Conservation (phyloP, 2,113 vertebrate species). For the Gorsachius goisagi region DNA sequence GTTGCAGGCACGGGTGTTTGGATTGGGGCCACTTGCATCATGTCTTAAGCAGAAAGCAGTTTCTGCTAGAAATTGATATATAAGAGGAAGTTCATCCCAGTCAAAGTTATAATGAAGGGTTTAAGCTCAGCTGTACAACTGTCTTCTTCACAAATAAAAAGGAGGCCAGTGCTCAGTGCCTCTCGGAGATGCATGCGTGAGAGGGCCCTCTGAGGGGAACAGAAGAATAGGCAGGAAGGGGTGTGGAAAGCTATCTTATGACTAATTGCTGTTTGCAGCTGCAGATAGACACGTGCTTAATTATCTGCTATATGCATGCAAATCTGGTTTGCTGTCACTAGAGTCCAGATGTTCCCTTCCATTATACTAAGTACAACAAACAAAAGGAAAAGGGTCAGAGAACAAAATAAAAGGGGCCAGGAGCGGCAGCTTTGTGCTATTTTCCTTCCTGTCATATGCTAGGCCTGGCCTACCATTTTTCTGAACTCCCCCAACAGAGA, state of each 20-base stretch:
- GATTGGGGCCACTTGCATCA: background rate
- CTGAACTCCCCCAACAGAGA: fast-evolving
- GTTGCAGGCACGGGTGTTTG: background rate
- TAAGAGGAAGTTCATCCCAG: background rate
- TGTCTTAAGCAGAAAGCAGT: background rate
- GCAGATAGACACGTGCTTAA: slow-evolving; percentile 51
- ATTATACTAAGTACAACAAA: background rate
- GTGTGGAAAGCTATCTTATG: slow-evolving; percentile 27
- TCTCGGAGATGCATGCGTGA: background rate
- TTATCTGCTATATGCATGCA: slow-evolving; percentile 47
- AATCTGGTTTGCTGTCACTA: slow-evolving; percentile 25
- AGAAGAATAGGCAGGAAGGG: slow-evolving; percentile 23
- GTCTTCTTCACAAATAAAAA: background rate
- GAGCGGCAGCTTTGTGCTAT: background rate
- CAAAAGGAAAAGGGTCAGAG: background rate
- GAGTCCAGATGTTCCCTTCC: slow-evolving; percentile 51
- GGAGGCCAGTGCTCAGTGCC: background rate
- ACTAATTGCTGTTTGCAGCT: slow-evolving; percentile 68
- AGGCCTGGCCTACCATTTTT: background rate
- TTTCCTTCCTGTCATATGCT: background rate
- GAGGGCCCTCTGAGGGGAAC: background rate
- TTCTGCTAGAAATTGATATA: background rate
- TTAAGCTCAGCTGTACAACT: background rate
- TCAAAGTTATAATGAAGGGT: background rate
- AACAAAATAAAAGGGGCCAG: background rate